These are phyloP conservation scores for Penaeus chinensis DNA, from an alignment of 1,140 invertebrate species.

Conservation along the genomic window DNA sequence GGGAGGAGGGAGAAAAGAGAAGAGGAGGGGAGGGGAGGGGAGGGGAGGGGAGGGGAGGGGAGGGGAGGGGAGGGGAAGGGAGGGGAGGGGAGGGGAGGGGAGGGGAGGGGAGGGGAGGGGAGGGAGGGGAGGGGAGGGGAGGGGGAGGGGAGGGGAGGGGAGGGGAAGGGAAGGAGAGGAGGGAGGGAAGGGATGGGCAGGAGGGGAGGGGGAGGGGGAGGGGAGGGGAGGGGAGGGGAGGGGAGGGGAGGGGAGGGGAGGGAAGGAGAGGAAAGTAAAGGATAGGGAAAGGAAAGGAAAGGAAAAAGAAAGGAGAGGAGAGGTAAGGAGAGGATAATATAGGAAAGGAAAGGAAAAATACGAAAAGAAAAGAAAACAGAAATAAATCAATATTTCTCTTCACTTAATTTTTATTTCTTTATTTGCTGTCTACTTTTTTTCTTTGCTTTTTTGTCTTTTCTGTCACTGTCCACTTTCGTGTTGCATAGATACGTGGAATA, in stretches of 20 bases:
- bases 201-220: neutral
- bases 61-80: no score
- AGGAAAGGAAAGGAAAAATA: no score
- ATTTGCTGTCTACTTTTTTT: no score
- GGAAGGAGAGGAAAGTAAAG: neutral
- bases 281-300: neutral
- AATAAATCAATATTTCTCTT: no score
- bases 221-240: neutral
- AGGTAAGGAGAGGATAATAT: neutral
- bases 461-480: no score
- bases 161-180: constrained; percentile 8
- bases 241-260: neutral
- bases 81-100: neutral
- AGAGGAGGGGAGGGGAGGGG: neutral
- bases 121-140: neutral
- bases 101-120: neutral
- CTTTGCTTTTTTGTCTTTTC: no score
- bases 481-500: no score
- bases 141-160: neutral
- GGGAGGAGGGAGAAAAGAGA: neutral
- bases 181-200: neutral
- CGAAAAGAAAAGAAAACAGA: no score
- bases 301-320: neutral
- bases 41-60: neutral
- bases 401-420: no score